These are phyloP conservation scores for Ceryle rudis DNA, from an alignment of 2,797 vertebrate genomes.

Conservation along the genomic window DNA sequence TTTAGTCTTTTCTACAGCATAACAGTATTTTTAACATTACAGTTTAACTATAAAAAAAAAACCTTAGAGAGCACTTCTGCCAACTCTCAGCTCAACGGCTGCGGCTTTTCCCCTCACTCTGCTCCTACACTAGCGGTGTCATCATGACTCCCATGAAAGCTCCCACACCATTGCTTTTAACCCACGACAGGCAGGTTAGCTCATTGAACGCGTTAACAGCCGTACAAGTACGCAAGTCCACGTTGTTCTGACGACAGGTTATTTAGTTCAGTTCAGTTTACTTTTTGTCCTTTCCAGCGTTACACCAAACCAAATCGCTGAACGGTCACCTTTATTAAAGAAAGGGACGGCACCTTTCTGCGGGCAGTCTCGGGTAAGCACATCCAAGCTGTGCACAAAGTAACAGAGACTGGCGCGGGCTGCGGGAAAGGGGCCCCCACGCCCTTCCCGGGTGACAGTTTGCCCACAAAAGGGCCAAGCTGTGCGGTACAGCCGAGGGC, in stretches of 20 bases:
- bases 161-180: accelerated
- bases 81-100: neutral
- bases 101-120: neutral
- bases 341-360: neutral
- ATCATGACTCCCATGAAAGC: neutral
- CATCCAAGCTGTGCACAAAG: accelerated
- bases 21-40: neutral
- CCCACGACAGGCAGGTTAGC: accelerated
- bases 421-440: accelerated
- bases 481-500: accelerated
- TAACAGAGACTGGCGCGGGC: accelerated
- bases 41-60: neutral
- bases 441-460: accelerated
- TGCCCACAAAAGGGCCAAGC: neutral
- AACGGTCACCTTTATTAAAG: too few species aligned
- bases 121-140: neutral
- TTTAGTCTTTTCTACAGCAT: neutral
- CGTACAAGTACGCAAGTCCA: accelerated
- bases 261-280: neutral
- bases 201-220: accelerated
- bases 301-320: neutral
- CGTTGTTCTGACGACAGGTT: accelerated
- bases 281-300: too few species aligned
- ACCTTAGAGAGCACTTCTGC: neutral
- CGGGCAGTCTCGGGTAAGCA: accelerated